Percentiles rank a stretch among this genome's conserved stretches.
phyloP scores from a whole-genome alignment of 2,888 invertebrate species.

The Sinhomidia bicolor region DNA sequence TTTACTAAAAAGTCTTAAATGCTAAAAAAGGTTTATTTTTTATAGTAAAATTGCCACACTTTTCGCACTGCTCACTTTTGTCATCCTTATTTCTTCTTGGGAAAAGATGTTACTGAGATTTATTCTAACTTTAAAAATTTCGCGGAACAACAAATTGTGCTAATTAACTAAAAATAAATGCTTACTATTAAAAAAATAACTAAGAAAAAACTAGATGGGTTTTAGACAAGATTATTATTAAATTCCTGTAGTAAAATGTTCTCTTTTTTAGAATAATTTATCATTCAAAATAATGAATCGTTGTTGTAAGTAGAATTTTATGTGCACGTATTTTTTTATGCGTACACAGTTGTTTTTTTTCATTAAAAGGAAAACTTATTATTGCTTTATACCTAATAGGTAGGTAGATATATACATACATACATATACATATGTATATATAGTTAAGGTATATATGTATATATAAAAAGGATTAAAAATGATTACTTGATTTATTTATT shows the following conservation, averaged over 20 bases:
- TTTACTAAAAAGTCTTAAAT: slow-evolving; percentile 44
- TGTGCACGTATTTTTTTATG: background rate
- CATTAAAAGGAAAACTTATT: slow-evolving; percentile 19
- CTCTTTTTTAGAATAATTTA: too few relatives aligned
- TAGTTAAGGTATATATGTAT: background rate
- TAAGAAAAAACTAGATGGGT: too few relatives aligned
- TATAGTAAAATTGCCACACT: slow-evolving; percentile 62
- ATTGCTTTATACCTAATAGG: slow-evolving; percentile 32
- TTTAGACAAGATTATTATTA: too few relatives aligned
- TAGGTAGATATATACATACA: too few relatives aligned
- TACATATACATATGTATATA: too few relatives aligned
- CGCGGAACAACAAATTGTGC: background rate
- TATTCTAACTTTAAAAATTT: background rate
- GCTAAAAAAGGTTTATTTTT: background rate
- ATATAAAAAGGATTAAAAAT: slow-evolving; percentile 47
- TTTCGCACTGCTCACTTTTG: slow-evolving; percentile 59
- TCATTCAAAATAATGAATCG: too few relatives aligned
- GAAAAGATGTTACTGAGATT: slow-evolving; percentile 2
- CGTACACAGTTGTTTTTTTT: too few relatives aligned
- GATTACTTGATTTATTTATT: slow-evolving; percentile 16
- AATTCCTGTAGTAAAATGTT: too few relatives aligned
- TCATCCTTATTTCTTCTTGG: slow-evolving; percentile 42
- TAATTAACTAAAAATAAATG: too few relatives aligned
- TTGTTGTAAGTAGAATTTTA: background rate
- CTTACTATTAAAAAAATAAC: background rate